These are phyloP conservation scores for Avahi laniger DNA, from an alignment of 2,797 vertebrate genomes.

Conservation along the genomic window DNA sequence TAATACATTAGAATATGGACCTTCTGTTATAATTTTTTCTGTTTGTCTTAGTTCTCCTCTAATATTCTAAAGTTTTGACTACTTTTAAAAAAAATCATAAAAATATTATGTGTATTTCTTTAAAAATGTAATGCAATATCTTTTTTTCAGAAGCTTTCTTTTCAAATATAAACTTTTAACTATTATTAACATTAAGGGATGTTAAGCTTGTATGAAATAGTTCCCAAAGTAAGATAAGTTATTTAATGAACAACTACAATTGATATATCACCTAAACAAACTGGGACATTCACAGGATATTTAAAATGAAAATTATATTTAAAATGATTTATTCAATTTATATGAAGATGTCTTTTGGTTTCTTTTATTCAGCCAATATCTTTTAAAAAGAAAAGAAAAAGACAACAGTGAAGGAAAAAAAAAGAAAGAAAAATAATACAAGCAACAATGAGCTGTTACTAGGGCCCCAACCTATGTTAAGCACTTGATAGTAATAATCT, in stretches of 20 bases:
- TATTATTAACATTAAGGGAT: background rate
- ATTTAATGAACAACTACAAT: background rate
- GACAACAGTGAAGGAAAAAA: background rate
- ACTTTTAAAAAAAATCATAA: background rate
- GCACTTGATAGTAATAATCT: background rate
- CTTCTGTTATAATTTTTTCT: background rate
- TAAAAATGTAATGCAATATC: background rate
- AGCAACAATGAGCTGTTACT: background rate
- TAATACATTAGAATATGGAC: background rate
- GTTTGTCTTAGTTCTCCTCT: background rate
- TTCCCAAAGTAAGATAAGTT: background rate
- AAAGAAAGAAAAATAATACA: background rate
- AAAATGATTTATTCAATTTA: background rate
- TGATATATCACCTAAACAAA: background rate
- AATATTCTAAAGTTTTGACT: background rate
- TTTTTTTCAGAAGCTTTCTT: background rate
- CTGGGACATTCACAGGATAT: background rate
- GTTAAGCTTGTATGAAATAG: background rate
- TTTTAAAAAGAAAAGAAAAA: background rate
- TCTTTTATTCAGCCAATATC: background rate
- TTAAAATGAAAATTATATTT: background rate
- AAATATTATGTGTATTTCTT: background rate
- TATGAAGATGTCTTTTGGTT: background rate
- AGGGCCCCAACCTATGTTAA: background rate
- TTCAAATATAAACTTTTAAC: background rate